These are phyloP conservation scores for Xiphorhynchus erythropygius DNA, from an alignment of 2,797 vertebrate species.

Conservation along the genomic window DNA sequence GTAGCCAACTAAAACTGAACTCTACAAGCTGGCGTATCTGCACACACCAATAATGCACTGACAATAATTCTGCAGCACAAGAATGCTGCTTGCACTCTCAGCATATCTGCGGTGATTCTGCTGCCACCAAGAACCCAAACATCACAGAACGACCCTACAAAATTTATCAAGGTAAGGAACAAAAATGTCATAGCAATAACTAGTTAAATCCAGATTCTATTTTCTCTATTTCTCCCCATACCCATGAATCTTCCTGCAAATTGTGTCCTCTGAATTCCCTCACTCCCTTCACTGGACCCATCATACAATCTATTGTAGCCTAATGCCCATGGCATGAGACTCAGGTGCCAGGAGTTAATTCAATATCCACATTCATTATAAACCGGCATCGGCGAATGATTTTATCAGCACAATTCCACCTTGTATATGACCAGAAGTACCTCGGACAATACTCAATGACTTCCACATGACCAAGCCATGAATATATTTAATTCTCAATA, in stretches of 20 bases:
- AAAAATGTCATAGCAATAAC: background rate
- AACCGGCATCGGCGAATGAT: accelerated
- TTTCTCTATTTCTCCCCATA: background rate
- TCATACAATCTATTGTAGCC: background rate
- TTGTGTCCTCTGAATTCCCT: background rate
- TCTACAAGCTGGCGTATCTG: background rate
- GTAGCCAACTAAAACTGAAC: background rate
- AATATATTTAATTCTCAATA: background rate
- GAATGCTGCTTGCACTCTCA: background rate
- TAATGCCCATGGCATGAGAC: background rate
- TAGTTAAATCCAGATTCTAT: background rate
- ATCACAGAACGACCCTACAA: background rate
- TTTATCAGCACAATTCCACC: background rate
- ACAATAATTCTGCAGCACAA: background rate
- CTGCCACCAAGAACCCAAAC: background rate
- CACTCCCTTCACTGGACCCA: background rate
- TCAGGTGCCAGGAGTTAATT: background rate
- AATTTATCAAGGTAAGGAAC: background rate
- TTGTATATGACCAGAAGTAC: background rate
- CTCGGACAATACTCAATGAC: background rate
- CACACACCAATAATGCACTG: background rate
- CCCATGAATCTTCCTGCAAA: background rate
- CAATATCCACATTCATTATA: background rate
- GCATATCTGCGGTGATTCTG: background rate
- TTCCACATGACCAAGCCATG: background rate